Base-by-base conservation (phyloP, 2,113 vertebrate genomes). In the Okapia johnstoni region DNA sequence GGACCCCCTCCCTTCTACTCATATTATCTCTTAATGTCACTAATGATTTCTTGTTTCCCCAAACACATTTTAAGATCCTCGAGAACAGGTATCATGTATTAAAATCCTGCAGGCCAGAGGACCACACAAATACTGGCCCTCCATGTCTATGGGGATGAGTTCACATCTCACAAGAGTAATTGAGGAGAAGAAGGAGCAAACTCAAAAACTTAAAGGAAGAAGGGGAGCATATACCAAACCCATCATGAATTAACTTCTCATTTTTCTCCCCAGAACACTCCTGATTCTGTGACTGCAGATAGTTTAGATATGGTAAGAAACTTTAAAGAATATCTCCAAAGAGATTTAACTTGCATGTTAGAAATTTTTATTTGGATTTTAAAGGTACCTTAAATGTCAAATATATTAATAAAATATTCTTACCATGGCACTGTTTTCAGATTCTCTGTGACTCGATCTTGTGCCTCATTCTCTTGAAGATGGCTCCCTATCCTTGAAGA, bases 281-380 rank as follows among this genome's bases (percentile, higher is more conserved):
- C 58, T 9, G 97, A 96, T 2, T 3, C 40, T 14, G 1, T 16
- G 16, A 9, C 28, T 57, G 1, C 84, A 52, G 97, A 97, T n/a
- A 52, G 26, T 70, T 26, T 43, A 83, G 98, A 98, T 73, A 40
- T 2, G 97, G 98, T 98, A 98, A 97, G 96, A 93, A 87, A 87
- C 48, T 84, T 96, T 17, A 63, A 79, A 80, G 55, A 94, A 73
- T 76, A 83, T 89, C 66, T 66, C 63, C 57, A 76, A 77, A 36
- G 54, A 94, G 40, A 88, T 52, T 63, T 90, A 46, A 70, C 33
- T 63, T 92, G 16, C n/a, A 61, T 70, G 80, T 86, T 40, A 61
- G 50, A 58, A 16, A 61, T 58, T 76, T 57, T 70, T 55, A 58
- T 50, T 92, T 91, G 46, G 36, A 54, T 55, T 89, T 95, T 50